A percentile compares a stretch with the other conserved stretches of the same genome.
Evolutionary conservation across 2,888 invertebrate genomes (phyloP).

Genomic region (Drosophila longiperda): DNA sequence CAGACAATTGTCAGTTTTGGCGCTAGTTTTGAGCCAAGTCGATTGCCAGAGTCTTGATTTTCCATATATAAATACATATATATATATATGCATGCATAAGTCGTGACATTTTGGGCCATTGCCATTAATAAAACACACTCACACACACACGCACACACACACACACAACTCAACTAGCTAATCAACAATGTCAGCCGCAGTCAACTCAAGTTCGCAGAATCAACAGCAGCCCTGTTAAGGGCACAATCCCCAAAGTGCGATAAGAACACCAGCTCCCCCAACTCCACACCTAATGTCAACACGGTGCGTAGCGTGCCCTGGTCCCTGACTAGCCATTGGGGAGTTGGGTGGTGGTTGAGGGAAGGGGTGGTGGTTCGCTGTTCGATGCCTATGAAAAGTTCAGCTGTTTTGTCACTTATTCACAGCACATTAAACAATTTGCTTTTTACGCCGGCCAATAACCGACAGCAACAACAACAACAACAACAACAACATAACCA

Average conservation of each 20-base stretch:
- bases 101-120: conserved; percentile 59
- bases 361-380: not conserved
- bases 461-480: conserved; percentile 48
- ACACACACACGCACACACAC: not conserved
- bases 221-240: conserved; percentile 35
- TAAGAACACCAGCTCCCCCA: conserved; percentile 31
- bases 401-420: conserved; percentile 81
- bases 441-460: conserved; percentile 80
- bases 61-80: conserved; percentile 16
- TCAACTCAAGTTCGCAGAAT: conserved; percentile 20
- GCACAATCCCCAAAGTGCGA: conserved; percentile 55
- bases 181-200: conserved; percentile 57
- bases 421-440: conserved; percentile 84
- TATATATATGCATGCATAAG: conserved; percentile 2
- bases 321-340: conserved; percentile 53
- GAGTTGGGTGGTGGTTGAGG: conserved; percentile 8
- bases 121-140: conserved; percentile 59
- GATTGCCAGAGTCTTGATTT: conserved; percentile 27
- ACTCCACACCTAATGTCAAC: conserved; percentile 61
- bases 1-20: conserved; percentile 80
- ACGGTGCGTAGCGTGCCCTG: conserved; percentile 46
- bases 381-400: conserved; percentile 69
- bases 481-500: conserved; percentile 15
- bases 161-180: conserved; percentile 31
- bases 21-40: conserved; percentile 61